These are phyloP conservation scores for Spisula subtruncata DNA, from an alignment of 2,888 invertebrate species.

Conservation along the genomic window DNA sequence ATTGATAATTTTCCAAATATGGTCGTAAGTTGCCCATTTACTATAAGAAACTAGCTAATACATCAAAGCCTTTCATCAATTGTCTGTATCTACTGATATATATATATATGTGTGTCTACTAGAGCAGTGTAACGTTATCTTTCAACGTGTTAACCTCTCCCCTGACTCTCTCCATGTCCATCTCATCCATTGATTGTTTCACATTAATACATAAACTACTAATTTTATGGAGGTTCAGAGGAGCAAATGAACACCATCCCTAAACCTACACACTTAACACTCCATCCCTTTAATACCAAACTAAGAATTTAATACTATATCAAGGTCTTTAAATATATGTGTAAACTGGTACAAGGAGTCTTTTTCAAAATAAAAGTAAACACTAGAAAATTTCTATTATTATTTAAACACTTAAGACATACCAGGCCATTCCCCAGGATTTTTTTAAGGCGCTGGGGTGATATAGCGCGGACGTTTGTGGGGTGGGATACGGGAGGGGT, in stretches of 20 bases:
- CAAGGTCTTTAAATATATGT: neutral
- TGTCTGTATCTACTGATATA: neutral
- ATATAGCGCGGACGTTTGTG: too few species aligned
- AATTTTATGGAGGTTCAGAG: neutral
- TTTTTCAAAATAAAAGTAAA: too few species aligned
- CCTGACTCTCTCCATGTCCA: neutral
- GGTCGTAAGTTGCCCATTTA: neutral
- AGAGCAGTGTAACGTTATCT: neutral
- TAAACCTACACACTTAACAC: too few species aligned
- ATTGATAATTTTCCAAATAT: constrained; percentile 18
- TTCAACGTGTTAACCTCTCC: neutral
- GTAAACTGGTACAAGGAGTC: neutral
- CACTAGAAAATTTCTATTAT: too few species aligned
- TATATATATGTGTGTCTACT: neutral
- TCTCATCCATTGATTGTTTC: neutral
- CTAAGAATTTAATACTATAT: neutral
- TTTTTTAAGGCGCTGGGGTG: too few species aligned
- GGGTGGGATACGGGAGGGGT: too few species aligned
- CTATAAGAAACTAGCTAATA: neutral
- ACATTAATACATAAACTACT: neutral
- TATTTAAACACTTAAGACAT: too few species aligned
- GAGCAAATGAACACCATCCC: neutral
- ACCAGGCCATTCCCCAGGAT: too few species aligned
- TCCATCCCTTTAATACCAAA: neutral
- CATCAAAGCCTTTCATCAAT: neutral